Evolutionary conservation across 2,113 vertebrate species (phyloP).

Genomic region (Pyrgilauda ruficollis): DNA sequence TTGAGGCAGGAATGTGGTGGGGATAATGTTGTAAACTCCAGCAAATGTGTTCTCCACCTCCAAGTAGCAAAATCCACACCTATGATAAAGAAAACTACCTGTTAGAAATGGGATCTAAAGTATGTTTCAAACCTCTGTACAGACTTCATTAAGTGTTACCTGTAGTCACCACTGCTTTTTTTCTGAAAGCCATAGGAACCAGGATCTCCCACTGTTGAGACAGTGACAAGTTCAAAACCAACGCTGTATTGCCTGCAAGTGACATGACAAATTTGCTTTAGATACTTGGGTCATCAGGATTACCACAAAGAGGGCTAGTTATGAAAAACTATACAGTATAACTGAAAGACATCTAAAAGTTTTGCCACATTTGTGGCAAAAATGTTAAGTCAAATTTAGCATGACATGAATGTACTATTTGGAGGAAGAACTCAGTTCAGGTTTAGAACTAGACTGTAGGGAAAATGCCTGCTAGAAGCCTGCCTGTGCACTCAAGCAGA

Average conservation of each 20-base stretch:
- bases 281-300: background rate
- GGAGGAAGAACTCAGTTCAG: background rate
- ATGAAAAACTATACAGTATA: background rate
- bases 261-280: background rate
- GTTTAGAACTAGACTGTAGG: background rate
- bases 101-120: background rate
- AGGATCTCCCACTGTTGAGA: conserved; percentile 83
- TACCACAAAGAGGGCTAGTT: background rate
- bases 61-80: conserved; percentile 96
- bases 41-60: conserved; percentile 84
- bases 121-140: background rate
- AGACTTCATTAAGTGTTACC: conserved; percentile 70
- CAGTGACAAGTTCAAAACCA: conserved; percentile 87
- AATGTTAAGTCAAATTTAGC: background rate
- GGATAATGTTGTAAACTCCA: conserved; percentile 92
- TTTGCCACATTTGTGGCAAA: background rate
- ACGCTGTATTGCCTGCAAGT: conserved; percentile 87
- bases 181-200: conserved; percentile 81
- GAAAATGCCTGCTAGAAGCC: background rate
- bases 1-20: conserved; percentile 94
- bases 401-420: rapidly evolving
- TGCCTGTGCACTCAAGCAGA: background rate
- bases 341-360: background rate
- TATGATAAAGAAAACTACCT: conserved; percentile 50
- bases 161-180: conserved; percentile 93